phyloP scores from a whole-genome alignment of 2,797 vertebrate genomes.

The Cuculus canorus region DNA sequence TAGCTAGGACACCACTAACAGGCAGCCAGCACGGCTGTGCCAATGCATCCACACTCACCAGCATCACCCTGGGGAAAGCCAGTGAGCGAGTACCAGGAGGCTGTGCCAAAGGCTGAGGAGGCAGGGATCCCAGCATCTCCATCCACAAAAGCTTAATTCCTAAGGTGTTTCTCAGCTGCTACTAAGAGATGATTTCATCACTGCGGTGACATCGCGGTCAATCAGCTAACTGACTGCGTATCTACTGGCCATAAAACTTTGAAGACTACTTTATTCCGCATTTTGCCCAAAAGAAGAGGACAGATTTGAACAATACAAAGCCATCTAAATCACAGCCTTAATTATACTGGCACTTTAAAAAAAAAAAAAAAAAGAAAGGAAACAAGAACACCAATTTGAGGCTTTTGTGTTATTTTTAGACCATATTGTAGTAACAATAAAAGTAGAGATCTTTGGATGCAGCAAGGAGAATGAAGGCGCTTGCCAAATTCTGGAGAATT shows the following conservation, averaged over 20 bases:
- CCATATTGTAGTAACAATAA: not conserved
- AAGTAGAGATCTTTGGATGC: not conserved
- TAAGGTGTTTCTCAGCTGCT: not conserved
- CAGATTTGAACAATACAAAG: not conserved
- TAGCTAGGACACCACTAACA: not conserved
- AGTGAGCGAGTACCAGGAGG: not conserved
- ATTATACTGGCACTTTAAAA: not conserved
- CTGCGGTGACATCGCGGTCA: not conserved
- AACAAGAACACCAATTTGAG: not conserved
- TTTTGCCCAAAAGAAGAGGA: not conserved
- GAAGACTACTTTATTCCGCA: rapidly evolving
- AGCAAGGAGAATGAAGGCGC: not conserved
- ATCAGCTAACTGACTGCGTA: rapidly evolving
- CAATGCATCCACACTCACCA: rapidly evolving
- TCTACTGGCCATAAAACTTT: not conserved
- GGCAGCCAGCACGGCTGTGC: not conserved
- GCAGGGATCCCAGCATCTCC: not conserved
- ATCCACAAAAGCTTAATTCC: not conserved
- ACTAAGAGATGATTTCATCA: not conserved
- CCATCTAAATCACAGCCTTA: not conserved
- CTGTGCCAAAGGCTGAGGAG: rapidly evolving
- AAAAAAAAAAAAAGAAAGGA: not conserved
- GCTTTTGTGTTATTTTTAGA: conserved; percentile 9
- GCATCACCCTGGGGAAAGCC: not conserved
- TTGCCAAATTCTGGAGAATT: not conserved